These are phyloP conservation scores for Lochmaea crataegi DNA, from an alignment of 2,888 invertebrate genomes.

Conservation along the genomic window DNA sequence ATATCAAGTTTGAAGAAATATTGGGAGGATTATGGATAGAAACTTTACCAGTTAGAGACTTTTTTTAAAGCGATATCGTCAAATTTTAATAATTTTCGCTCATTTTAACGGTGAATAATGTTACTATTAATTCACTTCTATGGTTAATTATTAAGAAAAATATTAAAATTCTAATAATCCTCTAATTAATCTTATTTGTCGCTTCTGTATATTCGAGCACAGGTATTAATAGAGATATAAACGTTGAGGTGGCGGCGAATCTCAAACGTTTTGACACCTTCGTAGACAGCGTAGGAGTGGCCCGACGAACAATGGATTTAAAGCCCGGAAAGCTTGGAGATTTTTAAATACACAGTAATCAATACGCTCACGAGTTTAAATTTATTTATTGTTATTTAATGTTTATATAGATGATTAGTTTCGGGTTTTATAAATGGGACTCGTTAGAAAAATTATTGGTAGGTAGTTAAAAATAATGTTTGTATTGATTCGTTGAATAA, in stretches of 20 bases:
- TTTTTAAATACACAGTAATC: background rate
- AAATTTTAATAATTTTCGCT: background rate
- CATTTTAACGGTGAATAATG: background rate
- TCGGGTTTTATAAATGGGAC: background rate
- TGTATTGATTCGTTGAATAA: background rate
- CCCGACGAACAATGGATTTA: background rate
- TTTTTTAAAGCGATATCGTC: too few species aligned
- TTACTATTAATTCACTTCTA: background rate
- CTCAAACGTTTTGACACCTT: slow-evolving; percentile 12
- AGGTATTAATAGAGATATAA: background rate
- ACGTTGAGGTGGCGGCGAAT: background rate
- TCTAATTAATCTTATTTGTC: background rate
- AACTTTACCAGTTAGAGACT: too few species aligned
- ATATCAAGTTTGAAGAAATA: too few species aligned
- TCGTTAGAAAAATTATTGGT: background rate
- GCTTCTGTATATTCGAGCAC: slow-evolving; percentile 6
- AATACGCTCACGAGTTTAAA: background rate
- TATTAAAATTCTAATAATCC: background rate
- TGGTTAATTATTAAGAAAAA: background rate
- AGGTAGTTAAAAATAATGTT: background rate
- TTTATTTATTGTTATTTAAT: slow-evolving; percentile 6
- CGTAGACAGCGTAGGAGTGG: slow-evolving; percentile 7
- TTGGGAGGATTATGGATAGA: too few species aligned
- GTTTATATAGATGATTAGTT: background rate
- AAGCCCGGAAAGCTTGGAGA: background rate